Evolutionary conservation across 2,797 vertebrate genomes (phyloP).

Genomic region (Cyclopterus lumpus): DNA sequence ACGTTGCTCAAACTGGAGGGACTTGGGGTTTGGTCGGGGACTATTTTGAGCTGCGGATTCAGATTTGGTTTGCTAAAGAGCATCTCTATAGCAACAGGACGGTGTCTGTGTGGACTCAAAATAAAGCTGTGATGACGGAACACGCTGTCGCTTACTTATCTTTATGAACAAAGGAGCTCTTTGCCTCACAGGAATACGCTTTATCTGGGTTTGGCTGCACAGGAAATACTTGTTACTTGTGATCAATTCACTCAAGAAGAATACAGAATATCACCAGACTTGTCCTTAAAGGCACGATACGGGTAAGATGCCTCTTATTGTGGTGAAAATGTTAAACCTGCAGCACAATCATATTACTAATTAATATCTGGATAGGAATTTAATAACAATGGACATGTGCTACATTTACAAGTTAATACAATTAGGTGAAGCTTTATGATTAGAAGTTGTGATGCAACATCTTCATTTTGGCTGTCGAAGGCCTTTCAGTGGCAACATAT

Average conservation of each 20-base stretch:
- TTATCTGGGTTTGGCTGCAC: background rate
- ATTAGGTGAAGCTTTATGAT: background rate
- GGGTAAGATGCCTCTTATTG: background rate
- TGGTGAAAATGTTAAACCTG: background rate
- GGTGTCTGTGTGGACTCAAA: too few species aligned
- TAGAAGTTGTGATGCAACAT: background rate
- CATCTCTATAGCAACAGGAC: too few species aligned
- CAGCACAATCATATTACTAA: background rate
- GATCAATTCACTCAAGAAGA: background rate
- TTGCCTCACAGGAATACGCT: background rate
- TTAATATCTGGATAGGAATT: background rate
- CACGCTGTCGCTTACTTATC: too few species aligned
- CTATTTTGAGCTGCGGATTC: too few species aligned
- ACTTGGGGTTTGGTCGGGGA: too few species aligned
- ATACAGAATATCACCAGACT: background rate
- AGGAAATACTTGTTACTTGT: background rate
- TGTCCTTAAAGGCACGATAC: background rate
- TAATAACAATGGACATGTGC: background rate
- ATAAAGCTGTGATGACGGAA: too few species aligned
- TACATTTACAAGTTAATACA: background rate
- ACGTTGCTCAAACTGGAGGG: too few species aligned
- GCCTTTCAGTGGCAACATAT: background rate
- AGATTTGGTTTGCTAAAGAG: too few species aligned
- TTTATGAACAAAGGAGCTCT: too few species aligned
- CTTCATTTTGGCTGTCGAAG: background rate